Evolutionary conservation across 1,140 invertebrate genomes (phyloP).

Genomic region (Lepidotrigona ventralis): DNA sequence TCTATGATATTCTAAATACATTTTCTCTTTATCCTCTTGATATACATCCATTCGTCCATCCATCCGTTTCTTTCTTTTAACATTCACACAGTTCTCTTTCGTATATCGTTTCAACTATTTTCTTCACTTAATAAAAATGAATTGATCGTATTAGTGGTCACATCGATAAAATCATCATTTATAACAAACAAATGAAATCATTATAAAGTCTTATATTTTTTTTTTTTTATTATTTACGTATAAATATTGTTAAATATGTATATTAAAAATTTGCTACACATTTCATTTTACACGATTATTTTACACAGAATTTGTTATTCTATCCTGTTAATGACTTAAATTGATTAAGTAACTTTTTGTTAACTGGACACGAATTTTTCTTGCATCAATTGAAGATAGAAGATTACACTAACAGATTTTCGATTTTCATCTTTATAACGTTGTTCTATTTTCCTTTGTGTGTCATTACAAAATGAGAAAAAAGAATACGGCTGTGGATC

Average conservation of each 20-base stretch:
- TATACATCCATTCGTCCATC: slow-evolving; percentile 44
- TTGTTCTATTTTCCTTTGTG: background rate
- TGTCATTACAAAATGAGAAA: background rate
- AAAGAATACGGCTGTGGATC: background rate
- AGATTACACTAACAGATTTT: slow-evolving; percentile 23
- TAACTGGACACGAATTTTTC: slow-evolving; percentile 60
- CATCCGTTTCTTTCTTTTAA: background rate
- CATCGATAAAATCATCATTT: slow-evolving; percentile 69
- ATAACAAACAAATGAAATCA: slow-evolving; percentile 65
- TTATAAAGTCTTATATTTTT: slow-evolving; percentile 67
- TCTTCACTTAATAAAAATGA: slow-evolving; percentile 51
- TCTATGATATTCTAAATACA: slow-evolving; percentile 6
- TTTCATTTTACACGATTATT: slow-evolving; percentile 71
- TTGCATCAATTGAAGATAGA: slow-evolving; percentile 48
- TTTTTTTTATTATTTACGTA: slow-evolving; percentile 70
- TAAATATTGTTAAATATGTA: slow-evolving; percentile 77
- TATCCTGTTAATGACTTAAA: slow-evolving; percentile 72
- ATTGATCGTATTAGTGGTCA: slow-evolving; percentile 63
- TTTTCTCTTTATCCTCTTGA: slow-evolving; percentile 39
- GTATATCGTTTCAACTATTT: slow-evolving; percentile 12
- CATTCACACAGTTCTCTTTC: slow-evolving; percentile 32
- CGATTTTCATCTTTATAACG: slow-evolving; percentile 14
- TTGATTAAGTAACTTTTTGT: slow-evolving; percentile 71
- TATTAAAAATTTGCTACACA: slow-evolving; percentile 77
- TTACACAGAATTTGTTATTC: slow-evolving; percentile 75